Evolutionary conservation across 64 coral and sea anemone species (phyloP).

Genomic region (Acropora tenuis): DNA sequence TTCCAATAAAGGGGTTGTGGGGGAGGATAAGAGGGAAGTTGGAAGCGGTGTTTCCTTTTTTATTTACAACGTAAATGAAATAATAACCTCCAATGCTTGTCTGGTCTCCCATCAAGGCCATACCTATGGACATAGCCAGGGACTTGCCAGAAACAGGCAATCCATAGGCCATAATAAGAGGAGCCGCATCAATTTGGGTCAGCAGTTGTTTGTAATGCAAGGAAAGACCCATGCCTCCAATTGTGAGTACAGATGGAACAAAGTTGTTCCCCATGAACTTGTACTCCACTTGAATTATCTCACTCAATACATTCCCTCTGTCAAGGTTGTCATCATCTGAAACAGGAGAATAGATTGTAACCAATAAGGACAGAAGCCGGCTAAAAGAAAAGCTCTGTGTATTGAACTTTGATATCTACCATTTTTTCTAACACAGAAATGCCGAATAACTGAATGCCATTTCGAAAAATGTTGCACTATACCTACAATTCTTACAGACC

Average conservation of each 20-base stretch:
- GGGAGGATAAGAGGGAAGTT: too few relatives aligned
- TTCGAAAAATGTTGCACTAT: too few relatives aligned
- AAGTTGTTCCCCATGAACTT: conserved; percentile 22
- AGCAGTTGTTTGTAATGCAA: background rate
- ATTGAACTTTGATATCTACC: background rate
- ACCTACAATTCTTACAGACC: too few relatives aligned
- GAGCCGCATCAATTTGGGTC: background rate
- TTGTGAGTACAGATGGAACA: background rate
- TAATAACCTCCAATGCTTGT: conserved; percentile 8
- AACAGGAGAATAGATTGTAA: too few relatives aligned
- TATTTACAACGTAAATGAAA: background rate
- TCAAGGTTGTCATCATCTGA: background rate
- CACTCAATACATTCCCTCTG: background rate
- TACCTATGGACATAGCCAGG: background rate
- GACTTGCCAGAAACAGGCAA: conserved; percentile 29
- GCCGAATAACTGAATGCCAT: too few relatives aligned
- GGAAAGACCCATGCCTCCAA: conserved; percentile 4
- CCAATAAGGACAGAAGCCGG: background rate
- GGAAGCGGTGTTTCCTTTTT: background rate
- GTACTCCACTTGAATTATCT: background rate
- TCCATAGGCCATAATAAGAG: conserved; percentile 21
- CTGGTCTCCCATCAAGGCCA: background rate
- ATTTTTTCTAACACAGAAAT: background rate
- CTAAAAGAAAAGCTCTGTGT: background rate
- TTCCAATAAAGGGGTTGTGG: too few relatives aligned